Evolutionary conservation across 2,888 invertebrate species (phyloP).

Genomic region (Agrotis segetum): DNA sequence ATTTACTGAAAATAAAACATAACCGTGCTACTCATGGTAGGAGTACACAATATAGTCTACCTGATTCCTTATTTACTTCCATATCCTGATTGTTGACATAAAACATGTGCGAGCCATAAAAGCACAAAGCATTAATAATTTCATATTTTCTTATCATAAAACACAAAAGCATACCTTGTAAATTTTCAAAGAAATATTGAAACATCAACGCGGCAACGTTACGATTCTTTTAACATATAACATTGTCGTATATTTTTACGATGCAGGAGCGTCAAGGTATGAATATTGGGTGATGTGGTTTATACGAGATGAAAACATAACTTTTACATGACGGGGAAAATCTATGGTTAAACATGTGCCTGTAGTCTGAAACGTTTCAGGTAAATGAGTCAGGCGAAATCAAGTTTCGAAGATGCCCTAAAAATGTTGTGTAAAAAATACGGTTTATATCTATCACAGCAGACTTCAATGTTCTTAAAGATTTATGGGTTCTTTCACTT

Average conservation of each 20-base stretch:
- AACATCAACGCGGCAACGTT: slow-evolving; percentile 69
- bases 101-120: slow-evolving; percentile 35
- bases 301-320: slow-evolving; percentile 71
- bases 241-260: slow-evolving; percentile 76
- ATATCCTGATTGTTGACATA: slow-evolving; percentile 37
- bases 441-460: neutral
- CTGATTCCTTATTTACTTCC: slow-evolving; percentile 20
- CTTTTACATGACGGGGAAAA: slow-evolving; percentile 55
- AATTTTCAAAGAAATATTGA: slow-evolving; percentile 66
- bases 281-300: slow-evolving; percentile 71
- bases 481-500: neutral
- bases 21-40: neutral
- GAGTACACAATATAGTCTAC: neutral
- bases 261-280: slow-evolving; percentile 66
- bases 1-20: neutral
- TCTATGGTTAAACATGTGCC: slow-evolving; percentile 17
- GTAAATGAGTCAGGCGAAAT: slow-evolving; percentile 42
- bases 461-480: neutral
- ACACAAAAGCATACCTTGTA: slow-evolving; percentile 51
- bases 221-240: slow-evolving; percentile 71
- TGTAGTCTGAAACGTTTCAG: slow-evolving; percentile 34
- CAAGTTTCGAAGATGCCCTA: slow-evolving; percentile 1
- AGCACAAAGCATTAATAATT: slow-evolving; percentile 53
- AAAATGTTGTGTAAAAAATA: slow-evolving; percentile 4
- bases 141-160: slow-evolving; percentile 55